Base-by-base conservation (phyloP, 2,797 vertebrate species). In the Myripristis murdjan region DNA sequence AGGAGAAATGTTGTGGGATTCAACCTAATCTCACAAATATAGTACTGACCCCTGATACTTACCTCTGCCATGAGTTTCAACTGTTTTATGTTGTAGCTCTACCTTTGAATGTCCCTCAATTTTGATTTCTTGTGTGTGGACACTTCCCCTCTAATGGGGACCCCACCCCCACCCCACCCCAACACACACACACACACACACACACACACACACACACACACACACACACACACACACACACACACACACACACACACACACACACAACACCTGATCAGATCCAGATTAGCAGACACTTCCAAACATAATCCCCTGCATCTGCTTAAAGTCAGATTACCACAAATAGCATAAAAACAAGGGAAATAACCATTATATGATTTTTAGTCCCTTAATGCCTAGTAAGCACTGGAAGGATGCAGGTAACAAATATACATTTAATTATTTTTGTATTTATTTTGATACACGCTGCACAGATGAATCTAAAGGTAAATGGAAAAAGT, bases 241-340 rank as follows among this genome's bases (percentile, higher is more conserved):
- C n/a, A n/a, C n/a, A n/a, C n/a, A n/a, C n/a, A n/a, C n/a, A n/a
- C n/a, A n/a, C n/a, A n/a, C n/a, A n/a, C n/a, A n/a, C n/a, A n/a
- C n/a, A n/a, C n/a, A 74, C 70, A 76, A 86, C 84, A 90, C 87
- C 89, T 92, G 85, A 90, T 90, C 82, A 87, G 67, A 90, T 85
- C 77, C 79, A 91, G 88, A 91, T 92, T 90, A 91, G 75, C 64
- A 87, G 81, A 89, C 86, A 92, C 82, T 89, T 88, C 63, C 69
- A 85, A 64, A 63, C 58, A 78, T 92, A 91, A 93, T 92, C 87
- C 83, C 59, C 60, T 31, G 70, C 81, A 88, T 93, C 86, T 91
- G 87, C 60, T 90, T 85, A 78, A 73, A 86, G 57, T 84, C 88
- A 91, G 88, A 93, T 92, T 92, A 92, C 71, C 79, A 79, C 75